phyloP scores from a whole-genome alignment of 2,113 vertebrate genomes.

The Actinemys pallida region DNA sequence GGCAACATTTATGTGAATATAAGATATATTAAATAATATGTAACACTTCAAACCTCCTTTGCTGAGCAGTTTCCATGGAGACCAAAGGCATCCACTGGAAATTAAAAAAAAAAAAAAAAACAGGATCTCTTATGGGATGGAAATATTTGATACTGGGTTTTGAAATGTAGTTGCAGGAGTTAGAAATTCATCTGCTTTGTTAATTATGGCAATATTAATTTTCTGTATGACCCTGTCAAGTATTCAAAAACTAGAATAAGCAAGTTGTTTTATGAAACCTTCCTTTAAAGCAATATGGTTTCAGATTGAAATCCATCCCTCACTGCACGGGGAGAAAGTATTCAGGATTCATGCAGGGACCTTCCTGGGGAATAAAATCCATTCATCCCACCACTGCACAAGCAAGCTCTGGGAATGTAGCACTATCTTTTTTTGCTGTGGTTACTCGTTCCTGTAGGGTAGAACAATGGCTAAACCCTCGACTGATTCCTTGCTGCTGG shows the following conservation, averaged over 20 bases:
- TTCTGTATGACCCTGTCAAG: constrained; percentile 32
- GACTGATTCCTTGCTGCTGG: background rate
- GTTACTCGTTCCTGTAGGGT: fast-evolving
- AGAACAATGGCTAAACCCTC: fast-evolving
- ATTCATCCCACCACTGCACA: background rate
- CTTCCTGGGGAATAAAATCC: background rate
- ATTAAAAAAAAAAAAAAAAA: constrained; percentile 40
- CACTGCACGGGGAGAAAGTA: background rate
- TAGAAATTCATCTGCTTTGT: background rate
- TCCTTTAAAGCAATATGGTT: background rate
- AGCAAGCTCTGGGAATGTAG: background rate
- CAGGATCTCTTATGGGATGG: constrained; percentile 2
- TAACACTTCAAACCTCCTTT: constrained; percentile 73
- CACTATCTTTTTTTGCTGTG: background rate
- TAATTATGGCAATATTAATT: constrained; percentile 48
- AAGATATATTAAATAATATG: constrained; percentile 78
- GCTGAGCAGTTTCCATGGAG: constrained; percentile 75
- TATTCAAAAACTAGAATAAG: background rate
- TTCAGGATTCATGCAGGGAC: background rate
- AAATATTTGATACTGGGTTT: constrained; percentile 33
- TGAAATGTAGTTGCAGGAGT: constrained; percentile 21
- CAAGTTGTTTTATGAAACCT: background rate
- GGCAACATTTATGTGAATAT: constrained; percentile 76
- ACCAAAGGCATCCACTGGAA: constrained; percentile 67
- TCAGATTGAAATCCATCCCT: background rate